Evolutionary conservation across 2,113 vertebrate species (phyloP), one percentile per base, ranked within the genome.

Genomic region (Cavia porcellus): DNA sequence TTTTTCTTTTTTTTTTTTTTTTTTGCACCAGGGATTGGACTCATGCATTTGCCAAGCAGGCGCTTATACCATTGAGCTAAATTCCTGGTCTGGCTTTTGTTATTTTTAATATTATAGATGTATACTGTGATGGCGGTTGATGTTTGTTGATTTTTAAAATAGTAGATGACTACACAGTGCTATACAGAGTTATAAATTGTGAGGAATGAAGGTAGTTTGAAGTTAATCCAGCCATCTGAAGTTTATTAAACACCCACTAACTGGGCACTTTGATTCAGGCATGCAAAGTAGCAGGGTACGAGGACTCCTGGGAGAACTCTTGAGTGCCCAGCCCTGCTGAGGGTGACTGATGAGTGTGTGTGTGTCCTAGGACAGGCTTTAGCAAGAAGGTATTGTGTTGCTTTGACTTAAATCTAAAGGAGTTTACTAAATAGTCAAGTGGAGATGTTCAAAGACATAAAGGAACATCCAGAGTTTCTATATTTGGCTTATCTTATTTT

Each of bases 201-300:
- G 64, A 68, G 70, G n/a, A 90, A 24, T 68, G 28, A 57, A 95
- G 45, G 30, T 89, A 42, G 81, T 92, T 95, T 96, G 75, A 95
- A 88, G 52, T 92, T 57, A 90, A 52, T 47, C 28, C 17, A 87
- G 11, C 8, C 45, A 86, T 59, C n/a, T 24, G 72, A 59, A 42
- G 86, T 79, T 88, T 85, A 85, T 89, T 92, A 59, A 90, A 70
- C 47, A 86, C 14, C 35, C 89, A 3, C 88, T 30, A 90, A 59
- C 7, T 79, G 38, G 66, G 52, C 10, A 77, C 25, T 86, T 95
- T 52, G 32, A 91, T 86, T 97, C 15, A 47, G 38, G 80, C 47
- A 14, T n/a, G 35, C 42, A 83, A 75, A 47, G 28, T 32, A 85
- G 72, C 90, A 57, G 61, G 61, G 19, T 20, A 22, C 24, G 47